Base-by-base conservation (phyloP, 2,888 invertebrate species). In the Trachelus tabidus region DNA sequence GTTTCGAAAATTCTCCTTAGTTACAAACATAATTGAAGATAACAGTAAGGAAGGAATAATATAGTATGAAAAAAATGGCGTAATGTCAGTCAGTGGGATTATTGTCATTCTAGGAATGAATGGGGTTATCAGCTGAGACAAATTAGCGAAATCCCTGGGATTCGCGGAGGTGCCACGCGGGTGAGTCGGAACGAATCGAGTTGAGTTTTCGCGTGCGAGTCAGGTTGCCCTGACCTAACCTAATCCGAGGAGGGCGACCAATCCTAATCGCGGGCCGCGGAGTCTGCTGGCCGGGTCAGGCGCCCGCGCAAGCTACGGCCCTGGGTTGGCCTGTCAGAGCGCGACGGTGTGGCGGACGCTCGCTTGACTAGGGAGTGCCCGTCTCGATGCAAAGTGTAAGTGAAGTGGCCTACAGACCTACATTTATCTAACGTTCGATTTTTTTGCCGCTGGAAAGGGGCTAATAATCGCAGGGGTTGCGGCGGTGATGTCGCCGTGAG, bases 321-420 rank as follows among this genome's bases (percentile, higher is more conserved):
- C 84, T 84, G 86, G 79, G 76, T 11, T 73, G 77, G 80, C 80
- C 84, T 85, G 85, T 85, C 85, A 86, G 86, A 82, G 85, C 80
- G 81, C 83, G 84, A 83, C 83, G 84, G 84, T 84, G 83, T 83
- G 79, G 93, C 92, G 92, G 95, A 93, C 93, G 93, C 93, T 94
- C 92, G 92, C 93, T 94, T 95, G 95, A 95, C 93, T 94, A 92
- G 92, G 93, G 92, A 94, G 94, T 94, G 88, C 85, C 88, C 87
- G 85, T 94, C 94, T 94, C 94, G 94, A 94, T 95, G 95, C 94
- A 94, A 94, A 95, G 95, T 95, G 95, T 95, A 95, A 95, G 95
- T 95, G 95, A 95, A 95, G 95, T 96, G 96, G 95, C 96, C 96
- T 95, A 96, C 94, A 96, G 95, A 96, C 96, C 96, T 96, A 96